phyloP scores from a whole-genome alignment of 2,888 invertebrate species.

The Drosophila demipolita region DNA sequence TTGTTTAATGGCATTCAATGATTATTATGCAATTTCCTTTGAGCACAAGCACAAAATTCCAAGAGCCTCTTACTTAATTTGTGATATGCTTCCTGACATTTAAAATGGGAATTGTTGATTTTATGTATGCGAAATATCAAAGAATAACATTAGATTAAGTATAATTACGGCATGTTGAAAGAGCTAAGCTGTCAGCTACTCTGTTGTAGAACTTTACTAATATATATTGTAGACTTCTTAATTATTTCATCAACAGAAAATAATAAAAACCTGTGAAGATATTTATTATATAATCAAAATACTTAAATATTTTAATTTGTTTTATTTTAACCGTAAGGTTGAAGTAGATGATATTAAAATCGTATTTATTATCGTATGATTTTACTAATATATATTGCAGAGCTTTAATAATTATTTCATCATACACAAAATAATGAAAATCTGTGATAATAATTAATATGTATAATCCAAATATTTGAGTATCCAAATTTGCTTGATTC shows the following conservation, averaged over 20 bases:
- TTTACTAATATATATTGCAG: no score
- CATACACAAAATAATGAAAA: not conserved
- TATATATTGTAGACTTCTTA: not conserved
- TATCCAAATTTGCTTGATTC: not conserved
- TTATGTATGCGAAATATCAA: constrained; percentile 9
- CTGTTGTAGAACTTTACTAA: not conserved
- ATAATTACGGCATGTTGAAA: not conserved
- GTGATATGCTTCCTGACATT: not conserved
- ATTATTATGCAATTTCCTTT: constrained; percentile 17
- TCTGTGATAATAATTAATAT: no score
- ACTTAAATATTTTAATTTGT: not conserved
- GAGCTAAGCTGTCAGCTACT: not conserved
- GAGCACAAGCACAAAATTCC: not conserved
- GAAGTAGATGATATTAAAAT: no score
- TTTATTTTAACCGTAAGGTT: no score
- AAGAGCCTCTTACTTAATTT: not conserved
- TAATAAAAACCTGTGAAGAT: not conserved
- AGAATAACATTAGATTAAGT: not conserved
- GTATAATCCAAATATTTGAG: no score
- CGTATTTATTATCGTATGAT: no score
- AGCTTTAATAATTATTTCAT: not conserved
- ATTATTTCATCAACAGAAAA: not conserved
- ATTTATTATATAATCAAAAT: not conserved
- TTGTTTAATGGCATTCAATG: constrained; percentile 19
- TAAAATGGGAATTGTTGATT: not conserved